These are phyloP conservation scores for Cantharis lateralis DNA, from an alignment of 2,888 invertebrate genomes.

Conservation along the genomic window DNA sequence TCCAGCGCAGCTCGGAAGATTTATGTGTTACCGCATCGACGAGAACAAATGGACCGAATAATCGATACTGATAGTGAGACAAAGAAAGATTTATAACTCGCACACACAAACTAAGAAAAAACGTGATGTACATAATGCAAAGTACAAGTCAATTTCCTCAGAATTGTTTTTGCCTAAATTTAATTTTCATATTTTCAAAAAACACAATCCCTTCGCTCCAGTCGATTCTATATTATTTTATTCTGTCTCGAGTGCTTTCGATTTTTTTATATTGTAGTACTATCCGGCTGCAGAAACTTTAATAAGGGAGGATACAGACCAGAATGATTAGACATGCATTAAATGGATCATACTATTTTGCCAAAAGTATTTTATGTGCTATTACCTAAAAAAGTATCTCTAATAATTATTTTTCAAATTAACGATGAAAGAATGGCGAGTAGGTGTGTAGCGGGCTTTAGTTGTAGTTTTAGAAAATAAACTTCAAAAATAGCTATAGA, in stretches of 20 bases:
- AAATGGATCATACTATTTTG: no score
- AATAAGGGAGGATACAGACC: not conserved
- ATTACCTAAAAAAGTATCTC: no score
- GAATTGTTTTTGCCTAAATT: not conserved
- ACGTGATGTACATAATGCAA: constrained; percentile 24
- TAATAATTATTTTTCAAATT: no score
- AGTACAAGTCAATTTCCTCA: not conserved
- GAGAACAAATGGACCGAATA: constrained; percentile 55
- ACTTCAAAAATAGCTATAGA: not conserved
- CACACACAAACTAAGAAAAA: constrained; percentile 40
- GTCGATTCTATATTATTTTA: not conserved
- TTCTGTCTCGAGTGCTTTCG: not conserved
- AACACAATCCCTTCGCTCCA: not conserved
- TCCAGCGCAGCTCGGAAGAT: constrained; percentile 43
- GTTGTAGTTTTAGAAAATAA: not conserved
- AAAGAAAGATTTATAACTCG: constrained; percentile 48
- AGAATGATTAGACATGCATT: no score
- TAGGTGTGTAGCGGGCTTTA: not conserved
- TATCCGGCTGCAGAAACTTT: not conserved
- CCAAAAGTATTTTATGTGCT: no score
- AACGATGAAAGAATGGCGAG: not conserved
- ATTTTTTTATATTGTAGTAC: not conserved
- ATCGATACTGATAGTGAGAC: constrained; percentile 55
- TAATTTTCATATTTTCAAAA: not conserved
- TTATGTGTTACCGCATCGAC: constrained; percentile 52